A percentile compares a stretch with the other conserved stretches of the same genome.
phyloP scores from a whole-genome alignment of 2,113 vertebrate genomes.

The Psammodynastes pulverulentus region DNA sequence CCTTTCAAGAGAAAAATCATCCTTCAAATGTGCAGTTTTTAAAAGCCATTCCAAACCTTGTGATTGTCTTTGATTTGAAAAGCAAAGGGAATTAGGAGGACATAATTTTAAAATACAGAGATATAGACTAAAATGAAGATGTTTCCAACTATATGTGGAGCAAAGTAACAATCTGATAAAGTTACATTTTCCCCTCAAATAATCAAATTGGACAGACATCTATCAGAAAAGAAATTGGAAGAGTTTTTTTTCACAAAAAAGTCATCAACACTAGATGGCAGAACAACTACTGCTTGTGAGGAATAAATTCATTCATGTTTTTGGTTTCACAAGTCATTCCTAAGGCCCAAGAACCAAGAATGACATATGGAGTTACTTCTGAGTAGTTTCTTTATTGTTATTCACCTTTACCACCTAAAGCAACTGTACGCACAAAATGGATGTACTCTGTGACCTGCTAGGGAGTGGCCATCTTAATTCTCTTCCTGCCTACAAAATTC shows the following conservation, averaged over 20 bases:
- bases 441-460: not conserved
- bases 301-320: not conserved
- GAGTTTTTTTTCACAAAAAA: not conserved
- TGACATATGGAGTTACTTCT: not conserved
- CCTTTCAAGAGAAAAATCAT: conserved; percentile 59
- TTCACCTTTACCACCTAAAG: not conserved
- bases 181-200: not conserved
- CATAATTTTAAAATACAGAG: not conserved
- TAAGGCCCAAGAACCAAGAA: not conserved
- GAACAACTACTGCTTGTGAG: not conserved
- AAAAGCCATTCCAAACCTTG: not conserved
- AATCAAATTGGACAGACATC: not conserved
- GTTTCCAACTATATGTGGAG: not conserved
- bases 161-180: not conserved
- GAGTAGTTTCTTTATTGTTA: not conserved
- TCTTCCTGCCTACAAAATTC: not conserved
- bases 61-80: not conserved
- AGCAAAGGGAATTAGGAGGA: not conserved
- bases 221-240: not conserved
- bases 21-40: not conserved
- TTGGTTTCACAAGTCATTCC: not conserved
- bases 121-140: no score
- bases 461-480: not conserved
- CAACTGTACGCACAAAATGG: not conserved
- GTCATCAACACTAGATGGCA: not conserved